Evolutionary conservation across 2,888 invertebrate species (phyloP), one percentile per base, ranked within the genome.

Genomic region (Tetragonula carbonaria): DNA sequence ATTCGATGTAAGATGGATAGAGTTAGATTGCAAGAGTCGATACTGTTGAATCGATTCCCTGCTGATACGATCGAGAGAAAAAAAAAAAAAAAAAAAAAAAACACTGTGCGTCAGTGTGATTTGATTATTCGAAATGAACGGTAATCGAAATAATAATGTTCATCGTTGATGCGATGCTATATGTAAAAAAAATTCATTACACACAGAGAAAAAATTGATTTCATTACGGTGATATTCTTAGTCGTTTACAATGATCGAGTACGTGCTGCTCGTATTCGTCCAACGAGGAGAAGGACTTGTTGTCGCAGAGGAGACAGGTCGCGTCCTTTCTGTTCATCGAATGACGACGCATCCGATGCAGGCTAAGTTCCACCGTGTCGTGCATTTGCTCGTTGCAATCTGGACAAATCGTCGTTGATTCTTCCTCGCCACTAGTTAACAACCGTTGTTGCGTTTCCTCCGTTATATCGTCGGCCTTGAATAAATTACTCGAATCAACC

Each of bases 181-280:
- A 33, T 3, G 33, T 33, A 33, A 33, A 33, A 33, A 33, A 18
- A 45, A 8, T 28, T 14, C 6, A 21, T n/a, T 38, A 28, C 28
- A 28, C 33, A 3, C 2, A 33, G 33, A 3, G 33, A 3, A 33
- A 33, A 18, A 45, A 8, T 28, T 14, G 4, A 21, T n/a, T 28
- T 38, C 57, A 79, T 76, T 74, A 74, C 51, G 75, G 74, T 23
- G 75, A 79, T 71, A 75, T 74, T 78, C 70, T 74, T n/a, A 71
- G 63, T 33, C 81, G 80, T 74, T 86, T 86, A 16, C 81, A 80
- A 28, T 87, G 81, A 57, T 76, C 74, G 23, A 79, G 62, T 8
- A 79, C 66, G 21, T 86, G 84, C 11, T 65, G 74, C 21, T 84
- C 80, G 51, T 87, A 84, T 11, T 86, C 83, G 4, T 86, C 86